Conservation (phyloP, 37 sponge, comb jelly and placozoan species). For the Bolinopsis microptera region DNA sequence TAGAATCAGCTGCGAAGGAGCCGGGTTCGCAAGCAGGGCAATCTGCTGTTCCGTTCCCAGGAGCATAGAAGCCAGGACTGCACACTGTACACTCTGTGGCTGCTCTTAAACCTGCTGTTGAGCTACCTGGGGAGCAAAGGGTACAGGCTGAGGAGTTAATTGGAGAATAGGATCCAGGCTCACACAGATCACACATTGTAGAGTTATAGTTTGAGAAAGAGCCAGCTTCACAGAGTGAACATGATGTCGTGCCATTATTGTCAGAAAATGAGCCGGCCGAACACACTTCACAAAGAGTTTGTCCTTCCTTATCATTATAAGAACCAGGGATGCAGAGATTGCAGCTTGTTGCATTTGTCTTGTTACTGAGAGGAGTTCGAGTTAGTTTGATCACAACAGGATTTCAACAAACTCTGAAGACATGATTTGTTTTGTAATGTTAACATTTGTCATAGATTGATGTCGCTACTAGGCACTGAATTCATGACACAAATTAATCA, state of each 20-base stretch:
- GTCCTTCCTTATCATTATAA: not conserved
- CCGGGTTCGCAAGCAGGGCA: not conserved
- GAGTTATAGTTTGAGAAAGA: constrained; percentile 5
- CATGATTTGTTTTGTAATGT: no score
- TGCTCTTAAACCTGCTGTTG: not conserved
- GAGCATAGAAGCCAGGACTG: not conserved
- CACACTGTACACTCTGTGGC: not conserved
- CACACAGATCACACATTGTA: constrained; percentile 42
- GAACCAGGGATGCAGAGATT: not conserved
- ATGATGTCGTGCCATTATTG: not conserved
- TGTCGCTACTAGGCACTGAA: no score
- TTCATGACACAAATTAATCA: no score
- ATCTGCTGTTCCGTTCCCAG: not conserved
- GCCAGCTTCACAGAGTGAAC: not conserved
- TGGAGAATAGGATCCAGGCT: not conserved
- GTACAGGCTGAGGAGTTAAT: not conserved
- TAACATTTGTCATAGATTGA: no score
- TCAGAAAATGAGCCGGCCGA: not conserved
- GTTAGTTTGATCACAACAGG: no score
- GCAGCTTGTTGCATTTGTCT: not conserved
- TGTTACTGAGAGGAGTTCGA: no score
- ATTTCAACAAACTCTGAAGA: no score
- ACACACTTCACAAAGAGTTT: not conserved
- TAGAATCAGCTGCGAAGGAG: not conserved
- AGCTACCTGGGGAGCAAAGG: not conserved